phyloP scores from a whole-genome alignment of 2,888 invertebrate species.

The Sesamia inferens region DNA sequence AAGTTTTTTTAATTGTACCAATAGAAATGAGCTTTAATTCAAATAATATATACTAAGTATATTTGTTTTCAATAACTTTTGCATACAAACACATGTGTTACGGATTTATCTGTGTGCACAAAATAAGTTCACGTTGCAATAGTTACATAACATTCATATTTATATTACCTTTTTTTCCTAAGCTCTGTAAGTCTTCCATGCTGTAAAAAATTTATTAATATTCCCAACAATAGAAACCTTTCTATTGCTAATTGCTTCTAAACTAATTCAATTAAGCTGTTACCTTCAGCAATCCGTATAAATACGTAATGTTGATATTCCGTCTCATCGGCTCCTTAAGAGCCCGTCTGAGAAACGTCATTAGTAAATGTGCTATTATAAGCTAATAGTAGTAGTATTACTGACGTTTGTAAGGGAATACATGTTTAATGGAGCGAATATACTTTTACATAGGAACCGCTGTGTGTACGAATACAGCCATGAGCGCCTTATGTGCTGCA shows the following conservation, averaged over 20 bases:
- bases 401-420: constrained; percentile 5
- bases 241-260: constrained; percentile 10
- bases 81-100: too few species aligned
- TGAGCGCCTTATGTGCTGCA: background rate
- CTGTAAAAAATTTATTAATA: background rate
- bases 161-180: background rate
- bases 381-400: constrained; percentile 29
- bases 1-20: too few species aligned
- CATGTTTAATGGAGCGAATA: background rate
- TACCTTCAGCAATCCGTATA: constrained; percentile 2
- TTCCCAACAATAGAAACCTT: background rate
- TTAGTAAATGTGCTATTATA: constrained; percentile 31
- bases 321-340: background rate
- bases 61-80: too few species aligned
- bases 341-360: constrained; percentile 12
- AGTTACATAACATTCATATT: background rate
- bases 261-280: constrained; percentile 9
- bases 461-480: constrained; percentile 12
- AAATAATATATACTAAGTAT: too few species aligned
- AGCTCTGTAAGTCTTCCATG: too few species aligned
- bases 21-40: too few species aligned
- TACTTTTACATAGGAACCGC: background rate
- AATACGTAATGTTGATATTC: background rate
- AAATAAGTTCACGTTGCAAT: too few species aligned
- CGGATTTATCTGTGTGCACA: too few species aligned